Percentiles rank a stretch among this genome's conserved stretches.
Conservation (phyloP, 2,797 vertebrate genomes). For the Chelon labrosus region DNA sequence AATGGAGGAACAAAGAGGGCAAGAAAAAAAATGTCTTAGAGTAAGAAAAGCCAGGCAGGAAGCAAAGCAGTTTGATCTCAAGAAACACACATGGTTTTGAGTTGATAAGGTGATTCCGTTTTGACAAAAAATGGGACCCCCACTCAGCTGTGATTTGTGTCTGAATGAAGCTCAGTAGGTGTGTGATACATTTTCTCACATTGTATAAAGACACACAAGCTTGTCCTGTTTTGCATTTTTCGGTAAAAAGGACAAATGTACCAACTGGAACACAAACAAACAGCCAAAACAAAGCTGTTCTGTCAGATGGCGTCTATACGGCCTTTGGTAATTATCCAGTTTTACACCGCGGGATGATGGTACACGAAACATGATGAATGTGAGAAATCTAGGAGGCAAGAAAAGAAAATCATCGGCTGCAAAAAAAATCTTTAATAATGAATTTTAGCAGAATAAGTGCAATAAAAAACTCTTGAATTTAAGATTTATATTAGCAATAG, state of each 20-base stretch:
- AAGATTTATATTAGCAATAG: no score
- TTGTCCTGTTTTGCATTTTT: background rate
- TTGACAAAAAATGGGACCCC: conserved; percentile 2
- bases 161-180: background rate
- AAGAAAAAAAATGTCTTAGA: conserved; percentile 60
- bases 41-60: conserved; percentile 34
- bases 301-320: background rate
- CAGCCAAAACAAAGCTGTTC: background rate
- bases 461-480: no score
- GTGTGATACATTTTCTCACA: background rate
- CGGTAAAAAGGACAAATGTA: background rate
- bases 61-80: conserved; percentile 29
- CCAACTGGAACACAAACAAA: background rate
- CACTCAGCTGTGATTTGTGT: conserved; percentile 5
- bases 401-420: background rate
- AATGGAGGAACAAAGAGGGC: conserved; percentile 50
- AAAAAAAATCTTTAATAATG: background rate
- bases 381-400: background rate
- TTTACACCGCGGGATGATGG: conserved; percentile 4
- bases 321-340: background rate
- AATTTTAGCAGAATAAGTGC: background rate
- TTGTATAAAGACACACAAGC: conserved; percentile 1
- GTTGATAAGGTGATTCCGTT: conserved; percentile 13
- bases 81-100: conserved; percentile 21
- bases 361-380: background rate